Evolutionary conservation across 2,888 invertebrate genomes (phyloP), one percentile per base, ranked within the genome.

Genomic region (Euphydryas editha): DNA sequence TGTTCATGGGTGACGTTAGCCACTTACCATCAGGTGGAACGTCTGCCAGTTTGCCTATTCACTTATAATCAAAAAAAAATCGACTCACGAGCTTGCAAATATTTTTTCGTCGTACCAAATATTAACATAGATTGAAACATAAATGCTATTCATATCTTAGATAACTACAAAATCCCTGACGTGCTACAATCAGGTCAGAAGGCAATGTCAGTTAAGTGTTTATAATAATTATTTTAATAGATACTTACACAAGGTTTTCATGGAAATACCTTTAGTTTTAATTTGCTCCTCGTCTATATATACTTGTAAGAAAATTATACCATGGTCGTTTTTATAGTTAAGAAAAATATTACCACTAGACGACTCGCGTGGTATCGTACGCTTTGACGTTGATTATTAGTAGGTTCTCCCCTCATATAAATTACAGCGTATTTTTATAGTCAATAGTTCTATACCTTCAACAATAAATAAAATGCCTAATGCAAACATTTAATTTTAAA

Each of bases 191-290:
- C 57, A 58, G 66, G 62, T 66, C 66, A 58, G 42, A 62, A 62
- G 39, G 49, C 58, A 62, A 62, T 67, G 62, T 62, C 54, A 62
- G 66, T 36, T 37, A 55, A 62, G 44, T 46, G 44, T 57, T 20
- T 58, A 18, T 37, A 37, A 55, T 58, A 62, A 66, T 67, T 58
- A 67, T 57, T 54, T 39, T 67, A 67, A 67, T 67, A 17, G 36
- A 54, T 54, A 54, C 36, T 30, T 54, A 36, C 36, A 36, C 54
- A 54, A 54, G 54, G 54, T 54, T 54, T 2, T 30, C 54, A 54
- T 36, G 4, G 54, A 54, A 24, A 24, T 51, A 54, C 36, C 54
- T 54, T 54, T 54, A 17, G 30, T 54, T 54, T 54, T 54, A 54
- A 54, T 54, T 54, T 54, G 30, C 11, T 47, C 18, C 47, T 36